phyloP scores from a whole-genome alignment of 2,888 invertebrate species.

The Cataglyphis albicans region DNA sequence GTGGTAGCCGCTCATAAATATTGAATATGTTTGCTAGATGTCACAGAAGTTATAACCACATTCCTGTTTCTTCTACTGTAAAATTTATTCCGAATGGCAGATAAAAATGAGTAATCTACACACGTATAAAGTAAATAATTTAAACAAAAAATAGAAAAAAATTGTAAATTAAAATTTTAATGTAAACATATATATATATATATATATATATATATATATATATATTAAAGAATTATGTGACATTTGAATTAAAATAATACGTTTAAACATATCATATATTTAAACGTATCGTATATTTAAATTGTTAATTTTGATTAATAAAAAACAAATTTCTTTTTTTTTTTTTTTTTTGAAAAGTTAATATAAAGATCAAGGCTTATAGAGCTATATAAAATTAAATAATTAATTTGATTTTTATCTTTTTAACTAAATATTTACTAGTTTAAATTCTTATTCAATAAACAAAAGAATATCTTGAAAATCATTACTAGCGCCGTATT shows the following conservation, averaged over 20 bases:
- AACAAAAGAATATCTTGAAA: neutral
- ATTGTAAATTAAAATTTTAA: too few relatives aligned
- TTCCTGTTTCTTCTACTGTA: neutral
- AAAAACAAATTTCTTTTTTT: neutral
- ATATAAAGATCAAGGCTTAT: conserved; percentile 28
- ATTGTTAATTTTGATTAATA: neutral
- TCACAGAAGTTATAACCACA: neutral
- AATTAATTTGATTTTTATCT: neutral
- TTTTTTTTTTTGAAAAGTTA: neutral
- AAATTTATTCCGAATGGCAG: conserved; percentile 31
- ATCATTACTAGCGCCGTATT: neutral
- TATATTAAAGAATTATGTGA: neutral
- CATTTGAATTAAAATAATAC: neutral
- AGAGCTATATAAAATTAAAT: neutral
- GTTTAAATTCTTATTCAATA: neutral
- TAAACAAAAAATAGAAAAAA: neutral
- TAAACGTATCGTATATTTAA: neutral
- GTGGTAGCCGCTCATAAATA: conserved; percentile 27
- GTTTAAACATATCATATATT: neutral
- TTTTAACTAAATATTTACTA: neutral
- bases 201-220: too few relatives aligned
- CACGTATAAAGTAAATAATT: neutral
- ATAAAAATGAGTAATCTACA: neutral
- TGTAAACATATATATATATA: neutral
- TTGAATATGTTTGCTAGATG: conserved; percentile 12